Evolutionary conservation across 1,140 invertebrate species (phyloP).

Genomic region (Heliconius nattereri): DNA sequence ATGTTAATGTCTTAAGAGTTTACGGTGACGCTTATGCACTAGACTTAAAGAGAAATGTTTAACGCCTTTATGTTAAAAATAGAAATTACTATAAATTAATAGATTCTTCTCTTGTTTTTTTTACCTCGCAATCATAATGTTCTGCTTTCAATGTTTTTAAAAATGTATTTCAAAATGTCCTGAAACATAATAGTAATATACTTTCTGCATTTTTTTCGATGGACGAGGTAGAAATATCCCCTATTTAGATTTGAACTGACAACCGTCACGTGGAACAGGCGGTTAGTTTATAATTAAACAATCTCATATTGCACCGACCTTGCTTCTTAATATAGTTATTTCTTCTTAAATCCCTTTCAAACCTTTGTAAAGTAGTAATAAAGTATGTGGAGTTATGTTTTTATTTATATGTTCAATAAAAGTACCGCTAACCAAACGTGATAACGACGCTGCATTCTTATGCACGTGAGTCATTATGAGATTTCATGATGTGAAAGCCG

Average conservation of each 20-base stretch:
- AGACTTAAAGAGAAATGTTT: conserved; percentile 26
- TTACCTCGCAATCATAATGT: too few relatives aligned
- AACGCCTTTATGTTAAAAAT: neutral
- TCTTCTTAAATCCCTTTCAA: neutral
- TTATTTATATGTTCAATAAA: conserved; percentile 33
- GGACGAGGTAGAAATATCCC: too few relatives aligned
- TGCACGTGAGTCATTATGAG: conserved; percentile 37
- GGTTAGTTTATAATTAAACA: neutral
- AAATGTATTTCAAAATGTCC: too few relatives aligned
- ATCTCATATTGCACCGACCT: neutral
- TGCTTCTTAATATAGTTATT: neutral
- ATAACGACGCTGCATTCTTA: conserved; percentile 41
- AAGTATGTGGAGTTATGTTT: neutral
- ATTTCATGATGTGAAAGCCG: conserved; percentile 37
- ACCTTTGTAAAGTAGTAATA: neutral
- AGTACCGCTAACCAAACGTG: conserved; percentile 36
- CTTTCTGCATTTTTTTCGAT: too few relatives aligned
- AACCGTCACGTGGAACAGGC: neutral
- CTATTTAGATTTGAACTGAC: neutral
- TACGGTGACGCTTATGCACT: conserved; percentile 44
- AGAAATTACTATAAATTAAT: neutral
- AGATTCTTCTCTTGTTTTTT: too few relatives aligned
- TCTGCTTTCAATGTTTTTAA: too few relatives aligned
- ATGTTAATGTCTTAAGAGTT: conserved; percentile 49
- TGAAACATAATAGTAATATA: too few relatives aligned